Evolutionary conservation across 2,113 vertebrate genomes (phyloP).

Genomic region (Cololabis saira): DNA sequence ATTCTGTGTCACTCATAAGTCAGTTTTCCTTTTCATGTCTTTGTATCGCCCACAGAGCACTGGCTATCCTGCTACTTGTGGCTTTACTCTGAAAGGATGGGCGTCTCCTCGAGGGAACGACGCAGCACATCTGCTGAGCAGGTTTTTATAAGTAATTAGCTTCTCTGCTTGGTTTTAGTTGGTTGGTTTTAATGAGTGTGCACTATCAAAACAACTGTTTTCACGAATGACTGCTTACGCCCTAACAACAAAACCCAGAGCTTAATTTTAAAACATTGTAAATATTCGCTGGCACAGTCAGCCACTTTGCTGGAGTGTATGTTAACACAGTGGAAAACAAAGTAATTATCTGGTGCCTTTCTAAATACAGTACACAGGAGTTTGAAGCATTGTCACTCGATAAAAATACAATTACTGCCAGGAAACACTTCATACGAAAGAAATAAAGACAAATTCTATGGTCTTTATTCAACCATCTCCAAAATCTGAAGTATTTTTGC

Average conservation of each 20-base stretch:
- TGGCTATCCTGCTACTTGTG: too few relatives aligned
- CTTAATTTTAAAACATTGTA: constrained; percentile 59
- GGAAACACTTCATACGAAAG: constrained; percentile 12
- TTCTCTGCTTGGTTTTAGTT: constrained; percentile 64
- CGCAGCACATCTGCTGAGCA: constrained; percentile 66
- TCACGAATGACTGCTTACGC: constrained; percentile 52
- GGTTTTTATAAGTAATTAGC: constrained; percentile 71
- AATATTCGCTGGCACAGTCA: constrained; percentile 56
- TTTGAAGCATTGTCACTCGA: constrained; percentile 28
- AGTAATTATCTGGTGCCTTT: constrained; percentile 48
- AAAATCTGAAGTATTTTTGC: constrained; percentile 6
- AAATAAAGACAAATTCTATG: not conserved
- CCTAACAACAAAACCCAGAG: constrained; percentile 49
- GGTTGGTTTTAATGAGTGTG: constrained; percentile 69
- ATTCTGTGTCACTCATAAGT: too few relatives aligned
- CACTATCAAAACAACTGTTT: constrained; percentile 60
- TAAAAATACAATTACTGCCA: constrained; percentile 28
- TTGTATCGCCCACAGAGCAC: too few relatives aligned
- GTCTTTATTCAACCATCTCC: constrained; percentile 16
- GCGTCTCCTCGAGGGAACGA: constrained; percentile 47
- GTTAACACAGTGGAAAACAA: constrained; percentile 38
- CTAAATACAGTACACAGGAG: constrained; percentile 38
- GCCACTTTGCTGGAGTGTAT: constrained; percentile 49
- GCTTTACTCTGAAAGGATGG: constrained; percentile 20
- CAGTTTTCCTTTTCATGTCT: too few relatives aligned